Percentiles rank a stretch among this genome's conserved stretches.
Conservation (phyloP, 2,113 vertebrate species). For the Gymnorhina tibicen region DNA sequence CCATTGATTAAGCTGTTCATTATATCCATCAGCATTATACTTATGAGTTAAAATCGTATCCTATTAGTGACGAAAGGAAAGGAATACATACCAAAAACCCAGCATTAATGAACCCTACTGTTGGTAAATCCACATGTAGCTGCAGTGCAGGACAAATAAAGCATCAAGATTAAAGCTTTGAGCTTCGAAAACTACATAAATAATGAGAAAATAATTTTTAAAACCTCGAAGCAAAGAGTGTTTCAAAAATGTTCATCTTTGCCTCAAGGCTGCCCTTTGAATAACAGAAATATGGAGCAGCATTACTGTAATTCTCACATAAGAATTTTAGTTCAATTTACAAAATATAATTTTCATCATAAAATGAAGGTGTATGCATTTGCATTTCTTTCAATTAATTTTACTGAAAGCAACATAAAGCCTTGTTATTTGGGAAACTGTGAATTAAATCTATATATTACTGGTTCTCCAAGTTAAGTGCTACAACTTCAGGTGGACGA, state of each 20-base stretch:
- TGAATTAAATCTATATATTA: neutral
- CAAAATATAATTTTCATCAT: neutral
- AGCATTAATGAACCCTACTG: neutral
- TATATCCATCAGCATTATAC: slow-evolving; percentile 13
- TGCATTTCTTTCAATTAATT: neutral
- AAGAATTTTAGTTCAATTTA: neutral
- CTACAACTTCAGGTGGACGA: neutral
- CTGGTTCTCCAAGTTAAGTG: neutral
- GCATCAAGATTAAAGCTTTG: slow-evolving; percentile 14
- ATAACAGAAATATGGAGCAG: neutral
- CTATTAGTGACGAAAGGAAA: slow-evolving; percentile 22
- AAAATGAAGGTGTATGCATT: neutral
- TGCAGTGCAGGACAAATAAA: neutral
- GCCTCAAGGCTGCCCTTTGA: neutral
- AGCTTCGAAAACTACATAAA: slow-evolving; percentile 19
- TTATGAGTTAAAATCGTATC: slow-evolving; percentile 5
- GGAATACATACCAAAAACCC: neutral
- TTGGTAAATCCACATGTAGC: neutral
- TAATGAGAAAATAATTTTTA: neutral
- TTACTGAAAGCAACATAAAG: neutral
- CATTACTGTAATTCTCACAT: neutral
- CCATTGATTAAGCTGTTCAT: neutral
- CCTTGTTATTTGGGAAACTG: neutral
- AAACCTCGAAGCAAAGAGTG: neutral
- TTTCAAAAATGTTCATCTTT: neutral